These are phyloP conservation scores for Alectura lathami DNA, from an alignment of 2,113 vertebrate genomes.

Conservation along the genomic window DNA sequence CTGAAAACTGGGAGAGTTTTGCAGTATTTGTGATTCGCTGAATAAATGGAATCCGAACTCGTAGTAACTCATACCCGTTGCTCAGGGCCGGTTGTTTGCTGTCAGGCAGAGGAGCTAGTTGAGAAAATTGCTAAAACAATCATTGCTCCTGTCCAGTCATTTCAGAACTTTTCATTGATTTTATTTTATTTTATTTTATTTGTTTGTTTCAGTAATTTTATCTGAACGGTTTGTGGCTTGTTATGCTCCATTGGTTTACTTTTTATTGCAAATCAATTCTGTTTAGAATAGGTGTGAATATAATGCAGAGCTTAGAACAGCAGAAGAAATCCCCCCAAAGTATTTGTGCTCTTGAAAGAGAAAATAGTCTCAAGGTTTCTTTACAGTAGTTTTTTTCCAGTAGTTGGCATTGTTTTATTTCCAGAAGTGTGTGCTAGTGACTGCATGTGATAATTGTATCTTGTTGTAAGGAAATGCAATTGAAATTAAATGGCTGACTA, in stretches of 20 bases:
- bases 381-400: neutral
- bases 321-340: neutral
- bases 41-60: constrained; percentile 68
- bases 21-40: constrained; percentile 76
- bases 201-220: constrained; percentile 34
- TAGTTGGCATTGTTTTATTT: neutral
- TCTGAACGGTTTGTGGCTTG: neutral
- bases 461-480: constrained; percentile 25
- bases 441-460: neutral
- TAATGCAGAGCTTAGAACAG: constrained; percentile 23
- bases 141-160: neutral
- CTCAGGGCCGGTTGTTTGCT: constrained; percentile 69
- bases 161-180: too few relatives aligned
- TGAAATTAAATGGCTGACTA: neutral
- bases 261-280: constrained; percentile 46
- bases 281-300: constrained; percentile 37
- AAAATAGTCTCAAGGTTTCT: neutral
- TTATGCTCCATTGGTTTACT: neutral
- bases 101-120: constrained; percentile 57
- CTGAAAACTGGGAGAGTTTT: constrained; percentile 61
- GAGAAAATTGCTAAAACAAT: constrained; percentile 21
- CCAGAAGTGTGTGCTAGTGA: neutral
- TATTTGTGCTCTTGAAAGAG: neutral
- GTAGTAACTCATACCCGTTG: constrained; percentile 69
- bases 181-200: neutral